phyloP scores from a whole-genome alignment of 2,797 vertebrate species.

The Phoebastria nigripes region DNA sequence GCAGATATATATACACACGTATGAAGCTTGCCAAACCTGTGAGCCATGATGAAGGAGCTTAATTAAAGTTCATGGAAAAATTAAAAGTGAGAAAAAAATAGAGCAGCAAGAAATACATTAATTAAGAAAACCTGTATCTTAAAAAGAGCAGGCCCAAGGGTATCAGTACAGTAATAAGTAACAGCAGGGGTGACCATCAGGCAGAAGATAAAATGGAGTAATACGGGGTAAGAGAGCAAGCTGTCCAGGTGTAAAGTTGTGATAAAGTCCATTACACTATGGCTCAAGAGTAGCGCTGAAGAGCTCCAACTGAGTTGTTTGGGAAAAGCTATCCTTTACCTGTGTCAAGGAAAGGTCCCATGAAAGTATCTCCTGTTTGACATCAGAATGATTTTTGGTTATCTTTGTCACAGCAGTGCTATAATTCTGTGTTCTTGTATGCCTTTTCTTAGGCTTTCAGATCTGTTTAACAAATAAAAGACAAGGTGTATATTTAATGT shows the following conservation, averaged over 20 bases:
- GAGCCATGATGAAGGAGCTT: conserved; percentile 47
- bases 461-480: neutral
- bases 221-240: neutral
- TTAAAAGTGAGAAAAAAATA: conserved; percentile 19
- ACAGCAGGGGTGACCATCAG: conserved; percentile 43
- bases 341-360: neutral
- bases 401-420: neutral
- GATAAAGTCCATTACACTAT: neutral
- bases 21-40: conserved; percentile 42
- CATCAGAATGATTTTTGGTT: neutral
- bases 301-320: neutral
- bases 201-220: conserved; percentile 24
- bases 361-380: neutral
- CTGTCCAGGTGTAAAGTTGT: conserved; percentile 24
- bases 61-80: conserved; percentile 62
- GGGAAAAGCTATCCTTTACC: neutral
- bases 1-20: neutral
- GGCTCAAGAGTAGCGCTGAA: neutral
- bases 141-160: conserved; percentile 20
- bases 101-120: conserved; percentile 40
- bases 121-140: conserved; percentile 51
- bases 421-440: neutral
- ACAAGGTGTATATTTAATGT: neutral
- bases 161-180: conserved; percentile 39
- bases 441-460: neutral